Conservation (phyloP, 2,888 invertebrate species). For the Cryptocephalus moraei region DNA sequence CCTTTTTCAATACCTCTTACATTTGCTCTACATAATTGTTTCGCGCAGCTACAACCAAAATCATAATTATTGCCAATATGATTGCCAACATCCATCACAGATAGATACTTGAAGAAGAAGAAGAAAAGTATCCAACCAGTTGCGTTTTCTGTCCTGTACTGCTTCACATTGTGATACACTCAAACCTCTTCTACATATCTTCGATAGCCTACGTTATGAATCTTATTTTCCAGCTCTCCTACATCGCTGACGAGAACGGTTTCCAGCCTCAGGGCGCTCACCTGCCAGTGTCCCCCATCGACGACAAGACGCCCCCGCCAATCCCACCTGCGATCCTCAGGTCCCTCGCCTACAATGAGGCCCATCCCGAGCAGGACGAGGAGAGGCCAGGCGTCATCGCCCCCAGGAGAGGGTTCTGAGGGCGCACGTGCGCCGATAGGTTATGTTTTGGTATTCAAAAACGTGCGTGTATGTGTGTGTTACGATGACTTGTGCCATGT, state of each 20-base stretch:
- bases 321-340: slow-evolving; percentile 57
- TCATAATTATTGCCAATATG: no score
- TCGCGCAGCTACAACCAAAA: no score
- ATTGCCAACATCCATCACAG: no score
- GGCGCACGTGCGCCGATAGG: not conserved
- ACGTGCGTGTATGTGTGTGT: not conserved
- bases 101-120: no score
- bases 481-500: slow-evolving; percentile 2
- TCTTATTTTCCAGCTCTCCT: slow-evolving; percentile 33
- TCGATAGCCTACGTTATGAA: no score
- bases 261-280: slow-evolving; percentile 43
- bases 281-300: slow-evolving; percentile 47
- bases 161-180: no score
- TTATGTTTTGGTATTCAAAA: not conserved
- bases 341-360: slow-evolving; percentile 44
- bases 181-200: no score
- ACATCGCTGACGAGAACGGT: slow-evolving; percentile 51
- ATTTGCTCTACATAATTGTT: no score
- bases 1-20: no score
- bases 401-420: slow-evolving; percentile 3
- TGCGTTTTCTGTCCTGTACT: no score
- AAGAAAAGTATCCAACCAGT: no score
- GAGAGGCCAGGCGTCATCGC: not conserved
- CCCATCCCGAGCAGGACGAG: slow-evolving; percentile 11
- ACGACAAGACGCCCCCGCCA: slow-evolving; percentile 61